Base-by-base conservation (phyloP, 2,797 vertebrate genomes). In the Capromys pilorides region DNA sequence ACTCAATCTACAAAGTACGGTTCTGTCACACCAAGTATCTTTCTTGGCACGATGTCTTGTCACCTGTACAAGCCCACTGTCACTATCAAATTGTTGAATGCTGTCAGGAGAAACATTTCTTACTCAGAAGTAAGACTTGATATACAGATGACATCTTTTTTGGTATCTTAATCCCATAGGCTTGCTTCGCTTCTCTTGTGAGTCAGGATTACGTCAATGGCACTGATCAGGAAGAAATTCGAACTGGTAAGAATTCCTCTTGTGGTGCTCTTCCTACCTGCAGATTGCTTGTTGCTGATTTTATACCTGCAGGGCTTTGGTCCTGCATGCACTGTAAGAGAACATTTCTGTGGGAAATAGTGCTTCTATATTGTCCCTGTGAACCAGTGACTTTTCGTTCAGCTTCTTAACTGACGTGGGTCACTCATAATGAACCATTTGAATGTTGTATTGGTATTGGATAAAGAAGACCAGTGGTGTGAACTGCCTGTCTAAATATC, bases 171-270 rank as follows among this genome's bases (percentile, higher is more conserved):
- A 22, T 94, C 62, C 59, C 73, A 8, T 92, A 99, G 99, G 99
- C 99, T 73, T 99, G 99, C 97, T 99, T 99, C 98, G 99, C 99
- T 9, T 99, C 99, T 11, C 98, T 99, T 83, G 99, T 99, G 89
- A 99, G 99, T 96, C 99, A 99, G 97, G 99, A 99, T 97, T 99
- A 99, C 69, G 99, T 99, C 86, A 99, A 99, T 94, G 99, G 99
- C 78, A 99, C 99, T 0, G 99, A 99, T 97, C 99, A 99, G 95
- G 99, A 99, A 97, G 99, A 99, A 98, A 99, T 99, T 94, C 98
- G 99, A 97, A 99, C 99, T 39, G 99, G 99, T 99, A 96, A 98
- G 98, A 97, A 81, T 93, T 54, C 81, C 9, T 66, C 49, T 79
- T 66, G 14, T 54, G 57, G 45, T 6, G 14, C 0, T 51, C 41